Evolutionary conservation across 2,113 vertebrate genomes (phyloP), one percentile per base, ranked within the genome.

Genomic region (Rhinolophus ferrumequinum): DNA sequence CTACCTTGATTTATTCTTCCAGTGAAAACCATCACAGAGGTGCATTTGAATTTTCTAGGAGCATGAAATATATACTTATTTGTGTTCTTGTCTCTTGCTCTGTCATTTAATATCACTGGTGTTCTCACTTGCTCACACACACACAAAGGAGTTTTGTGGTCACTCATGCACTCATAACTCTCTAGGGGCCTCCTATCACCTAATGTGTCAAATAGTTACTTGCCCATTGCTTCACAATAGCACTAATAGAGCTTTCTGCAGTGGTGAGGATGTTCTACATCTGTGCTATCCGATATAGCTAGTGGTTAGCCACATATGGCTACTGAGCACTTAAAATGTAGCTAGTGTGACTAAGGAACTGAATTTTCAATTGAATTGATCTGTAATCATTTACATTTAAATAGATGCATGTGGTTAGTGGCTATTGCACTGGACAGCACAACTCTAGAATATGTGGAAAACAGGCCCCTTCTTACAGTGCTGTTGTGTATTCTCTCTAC

Each of bases 321-420:
- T 66, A 56, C 16, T 76, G 44, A 64, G 26, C 2, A 38, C 2
- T 80, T 75, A 47, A 80, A 69, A 79, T 70, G 13, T 54, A 54
- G 19, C 52, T 54, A 54, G 52, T 73, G 16, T 81, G 22, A 72
- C 47, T 41, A 88, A 95, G 18, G 52, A 94, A 88, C 9, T 38
- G 3, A 60, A 72, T 56, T 82, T 88, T 62, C 47, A 87, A 93
- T 35, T 87, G 38, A 86, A 81, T 58, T 95, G 28, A 88, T 58
- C 88, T 64, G 94, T 54, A 90, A 47, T 86, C 4, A 83, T 56
- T 93, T 67, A 93, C 62, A 41, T n/a, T 88, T 75, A 92, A 93
- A 87, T 93, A 77, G 26, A 44, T 30, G 75, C 52, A 60, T 67
- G 47, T 73, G 35, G 35, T 44, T 89, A 95, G 24, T 92, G 38